Evolutionary conservation across 2,797 vertebrate genomes (phyloP).

Genomic region (Neopelma chrysocephalum): DNA sequence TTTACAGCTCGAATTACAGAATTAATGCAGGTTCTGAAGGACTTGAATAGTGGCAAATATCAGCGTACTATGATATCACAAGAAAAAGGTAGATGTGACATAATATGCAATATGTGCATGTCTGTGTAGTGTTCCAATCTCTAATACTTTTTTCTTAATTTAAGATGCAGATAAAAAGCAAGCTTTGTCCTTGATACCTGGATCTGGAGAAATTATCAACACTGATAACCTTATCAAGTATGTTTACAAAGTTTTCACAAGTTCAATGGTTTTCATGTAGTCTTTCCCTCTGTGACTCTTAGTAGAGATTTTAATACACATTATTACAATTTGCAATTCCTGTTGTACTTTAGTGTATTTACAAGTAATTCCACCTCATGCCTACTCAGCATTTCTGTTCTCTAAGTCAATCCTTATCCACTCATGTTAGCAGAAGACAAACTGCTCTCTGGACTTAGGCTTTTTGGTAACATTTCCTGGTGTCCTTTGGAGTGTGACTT

Average conservation of each 20-base stretch:
- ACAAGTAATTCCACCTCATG: neutral
- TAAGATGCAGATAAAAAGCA: conserved; percentile 74
- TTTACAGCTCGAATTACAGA: conserved; percentile 96
- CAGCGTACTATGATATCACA: conserved; percentile 94
- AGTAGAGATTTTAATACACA: neutral
- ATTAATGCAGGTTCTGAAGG: conserved; percentile 93
- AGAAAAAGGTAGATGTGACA: conserved; percentile 82
- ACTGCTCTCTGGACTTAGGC: neutral
- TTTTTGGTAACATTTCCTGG: neutral
- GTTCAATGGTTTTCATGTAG: neutral
- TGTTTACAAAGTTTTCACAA: neutral
- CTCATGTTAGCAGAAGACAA: neutral
- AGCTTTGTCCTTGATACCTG: conserved; percentile 82
- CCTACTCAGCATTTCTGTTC: neutral
- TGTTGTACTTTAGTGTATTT: neutral
- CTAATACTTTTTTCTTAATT: conserved; percentile 48
- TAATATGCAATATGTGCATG: neutral
- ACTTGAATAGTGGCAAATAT: conserved; percentile 93
- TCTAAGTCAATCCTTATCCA: neutral
- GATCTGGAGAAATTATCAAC: conserved; percentile 88
- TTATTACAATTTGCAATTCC: neutral
- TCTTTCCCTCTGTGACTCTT: neutral
- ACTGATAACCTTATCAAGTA: conserved; percentile 94
- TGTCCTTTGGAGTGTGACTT: neutral
- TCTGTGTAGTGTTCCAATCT: neutral